phyloP scores from a whole-genome alignment of 2,113 vertebrate genomes.

The Cyanoliseus patagonus region DNA sequence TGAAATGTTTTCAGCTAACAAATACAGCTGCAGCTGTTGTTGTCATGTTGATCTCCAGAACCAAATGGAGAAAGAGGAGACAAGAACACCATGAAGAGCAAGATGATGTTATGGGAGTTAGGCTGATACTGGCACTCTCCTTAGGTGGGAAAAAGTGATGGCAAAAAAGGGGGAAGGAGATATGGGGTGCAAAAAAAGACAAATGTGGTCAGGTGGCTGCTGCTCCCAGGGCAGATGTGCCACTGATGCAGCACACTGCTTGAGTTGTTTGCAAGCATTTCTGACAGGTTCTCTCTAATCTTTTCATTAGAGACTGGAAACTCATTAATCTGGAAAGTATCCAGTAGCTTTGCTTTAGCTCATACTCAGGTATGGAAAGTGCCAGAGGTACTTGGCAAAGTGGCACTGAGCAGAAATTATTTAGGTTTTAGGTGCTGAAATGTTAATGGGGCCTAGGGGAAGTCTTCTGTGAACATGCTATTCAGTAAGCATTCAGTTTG shows the following conservation, averaged over 20 bases:
- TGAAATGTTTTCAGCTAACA: not conserved
- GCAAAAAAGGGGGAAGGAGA: not conserved
- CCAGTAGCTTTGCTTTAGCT: not conserved
- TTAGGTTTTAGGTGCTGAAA: not conserved
- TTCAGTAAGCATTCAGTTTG: not conserved
- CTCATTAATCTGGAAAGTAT: not conserved
- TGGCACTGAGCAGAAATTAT: not conserved
- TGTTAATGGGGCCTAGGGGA: not conserved
- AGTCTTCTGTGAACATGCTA: not conserved
- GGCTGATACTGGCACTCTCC: not conserved
- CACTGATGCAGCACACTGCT: not conserved
- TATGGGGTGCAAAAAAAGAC: not conserved
- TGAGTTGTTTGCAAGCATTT: not conserved
- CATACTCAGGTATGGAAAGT: not conserved
- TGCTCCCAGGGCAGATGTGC: not conserved
- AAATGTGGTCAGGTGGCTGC: not conserved
- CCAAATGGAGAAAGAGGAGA: conserved; percentile 31
- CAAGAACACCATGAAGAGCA: not conserved
- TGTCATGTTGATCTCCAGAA: conserved; percentile 33
- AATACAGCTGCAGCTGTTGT: not conserved
- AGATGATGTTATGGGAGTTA: not conserved
- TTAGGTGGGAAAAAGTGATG: not conserved
- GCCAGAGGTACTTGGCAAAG: conserved; percentile 25
- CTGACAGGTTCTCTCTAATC: not conserved
- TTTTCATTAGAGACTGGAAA: not conserved